These are phyloP conservation scores for Lordiphosa fenestrarum DNA, from an alignment of 2,888 invertebrate genomes.

Conservation along the genomic window DNA sequence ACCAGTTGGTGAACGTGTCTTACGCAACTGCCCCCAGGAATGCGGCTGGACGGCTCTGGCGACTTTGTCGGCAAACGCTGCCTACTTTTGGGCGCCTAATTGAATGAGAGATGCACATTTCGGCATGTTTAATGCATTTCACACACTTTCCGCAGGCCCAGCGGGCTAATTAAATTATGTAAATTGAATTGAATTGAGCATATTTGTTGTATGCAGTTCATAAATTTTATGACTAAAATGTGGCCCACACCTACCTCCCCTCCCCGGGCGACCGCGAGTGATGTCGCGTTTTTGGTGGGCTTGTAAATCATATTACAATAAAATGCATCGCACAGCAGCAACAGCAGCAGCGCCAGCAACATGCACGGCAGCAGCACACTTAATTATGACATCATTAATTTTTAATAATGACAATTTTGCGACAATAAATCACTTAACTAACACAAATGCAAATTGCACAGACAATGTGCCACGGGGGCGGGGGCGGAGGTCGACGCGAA, in stretches of 20 bases:
- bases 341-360: constrained; percentile 21
- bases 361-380: constrained; percentile 36
- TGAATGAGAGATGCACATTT: neutral
- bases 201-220: constrained; percentile 55
- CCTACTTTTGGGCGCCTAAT: constrained; percentile 1
- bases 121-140: neutral
- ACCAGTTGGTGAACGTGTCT: too few relatives aligned
- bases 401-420: constrained; percentile 74
- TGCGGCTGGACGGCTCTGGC: too few relatives aligned
- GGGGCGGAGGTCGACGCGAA: constrained; percentile 26
- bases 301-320: constrained; percentile 71
- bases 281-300: constrained; percentile 30
- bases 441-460: constrained; percentile 38
- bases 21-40: too few relatives aligned
- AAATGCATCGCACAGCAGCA: constrained; percentile 52
- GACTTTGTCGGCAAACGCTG: too few relatives aligned
- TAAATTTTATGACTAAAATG: constrained; percentile 56
- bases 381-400: constrained; percentile 75
- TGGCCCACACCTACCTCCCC: constrained; percentile 18
- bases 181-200: constrained; percentile 60
- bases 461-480: neutral
- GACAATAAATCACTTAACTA: constrained; percentile 76
- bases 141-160: neutral
- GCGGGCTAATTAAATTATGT: constrained; percentile 57
- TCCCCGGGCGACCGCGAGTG: neutral